phyloP scores from a whole-genome alignment of 2,113 vertebrate species.

The Agapornis roseicollis region DNA sequence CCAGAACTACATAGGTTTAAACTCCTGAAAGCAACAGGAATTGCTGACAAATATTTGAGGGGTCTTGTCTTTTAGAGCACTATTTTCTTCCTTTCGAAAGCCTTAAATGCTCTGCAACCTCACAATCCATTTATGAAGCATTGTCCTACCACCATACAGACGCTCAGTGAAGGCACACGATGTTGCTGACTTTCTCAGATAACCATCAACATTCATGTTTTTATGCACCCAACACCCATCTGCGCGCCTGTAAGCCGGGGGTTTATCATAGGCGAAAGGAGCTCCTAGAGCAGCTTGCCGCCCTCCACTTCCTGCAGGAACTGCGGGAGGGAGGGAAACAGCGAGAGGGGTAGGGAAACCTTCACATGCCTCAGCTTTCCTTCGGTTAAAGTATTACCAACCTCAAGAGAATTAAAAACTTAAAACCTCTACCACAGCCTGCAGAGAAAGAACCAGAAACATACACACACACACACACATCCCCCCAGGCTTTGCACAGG shows the following conservation, averaged over 20 bases:
- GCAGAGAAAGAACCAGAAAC: neutral
- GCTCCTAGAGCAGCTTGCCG: neutral
- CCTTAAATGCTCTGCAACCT: neutral
- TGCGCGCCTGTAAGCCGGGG: neutral
- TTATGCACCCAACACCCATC: neutral
- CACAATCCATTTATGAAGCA: neutral
- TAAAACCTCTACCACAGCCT: neutral
- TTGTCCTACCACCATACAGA: neutral
- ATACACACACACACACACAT: no score
- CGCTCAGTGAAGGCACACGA: neutral
- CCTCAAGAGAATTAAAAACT: neutral
- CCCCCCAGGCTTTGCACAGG: neutral
- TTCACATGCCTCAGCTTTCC: neutral
- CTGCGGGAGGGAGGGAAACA: neutral
- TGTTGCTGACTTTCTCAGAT: neutral
- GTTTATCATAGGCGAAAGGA: neutral
- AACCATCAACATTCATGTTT: rapidly evolving
- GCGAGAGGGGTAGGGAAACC: neutral
- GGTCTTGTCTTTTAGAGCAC: neutral
- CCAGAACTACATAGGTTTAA: neutral
- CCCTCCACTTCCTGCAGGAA: neutral
- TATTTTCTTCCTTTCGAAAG: neutral
- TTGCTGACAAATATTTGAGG: neutral
- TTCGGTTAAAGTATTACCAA: neutral
- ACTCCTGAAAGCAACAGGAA: neutral